Conservation (phyloP, 2,888 invertebrate species). For the Caenorhabditis sinica region DNA sequence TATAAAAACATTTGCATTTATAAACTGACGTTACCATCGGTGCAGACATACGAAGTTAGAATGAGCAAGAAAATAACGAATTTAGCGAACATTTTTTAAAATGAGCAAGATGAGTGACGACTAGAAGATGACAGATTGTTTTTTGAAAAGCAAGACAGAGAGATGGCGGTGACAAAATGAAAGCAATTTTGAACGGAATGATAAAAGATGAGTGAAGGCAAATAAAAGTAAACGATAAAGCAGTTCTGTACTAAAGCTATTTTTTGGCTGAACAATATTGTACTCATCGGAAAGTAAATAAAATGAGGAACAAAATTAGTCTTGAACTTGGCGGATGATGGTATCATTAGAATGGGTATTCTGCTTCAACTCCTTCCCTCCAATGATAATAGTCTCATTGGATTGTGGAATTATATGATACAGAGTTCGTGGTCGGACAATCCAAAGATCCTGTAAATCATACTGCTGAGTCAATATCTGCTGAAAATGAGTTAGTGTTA, state of each 20-base stretch:
- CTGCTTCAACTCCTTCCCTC: constrained; percentile 5
- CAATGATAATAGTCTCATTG: constrained; percentile 3
- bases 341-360: neutral
- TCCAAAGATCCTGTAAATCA: neutral
- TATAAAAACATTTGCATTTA: neutral
- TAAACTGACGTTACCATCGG: constrained; percentile 28
- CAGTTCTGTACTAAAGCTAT: constrained; percentile 8
- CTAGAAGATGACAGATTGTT: neutral
- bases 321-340: neutral
- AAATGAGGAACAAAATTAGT: neutral
- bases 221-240: neutral
- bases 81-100: neutral
- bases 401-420: constrained; percentile 31
- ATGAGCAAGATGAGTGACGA: constrained; percentile 13
- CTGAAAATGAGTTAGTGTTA: constrained; percentile 4
- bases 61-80: constrained; percentile 35
- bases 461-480: constrained; percentile 15
- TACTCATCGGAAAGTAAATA: neutral
- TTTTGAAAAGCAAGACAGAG: neutral
- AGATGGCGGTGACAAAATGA: neutral
- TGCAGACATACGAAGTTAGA: constrained; percentile 9
- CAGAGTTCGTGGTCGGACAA: constrained; percentile 3
- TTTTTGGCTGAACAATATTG: neutral
- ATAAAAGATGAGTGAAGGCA: constrained; percentile 7
- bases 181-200: constrained; percentile 1